phyloP scores from a whole-genome alignment of 2,888 invertebrate genomes.

The Papilio elwesi region DNA sequence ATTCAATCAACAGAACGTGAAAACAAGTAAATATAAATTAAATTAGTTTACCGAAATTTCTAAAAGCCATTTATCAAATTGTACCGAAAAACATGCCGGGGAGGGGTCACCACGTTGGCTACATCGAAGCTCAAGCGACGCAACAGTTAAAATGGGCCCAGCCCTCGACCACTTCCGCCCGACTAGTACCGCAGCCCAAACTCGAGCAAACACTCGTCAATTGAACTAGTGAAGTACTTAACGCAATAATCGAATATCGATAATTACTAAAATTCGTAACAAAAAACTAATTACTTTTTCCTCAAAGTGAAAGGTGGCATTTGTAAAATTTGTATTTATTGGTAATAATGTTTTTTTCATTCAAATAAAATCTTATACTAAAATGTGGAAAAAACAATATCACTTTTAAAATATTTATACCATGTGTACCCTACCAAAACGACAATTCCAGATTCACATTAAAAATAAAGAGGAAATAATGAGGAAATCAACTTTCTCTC shows the following conservation, averaged over 20 bases:
- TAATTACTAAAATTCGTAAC: slow-evolving; percentile 28
- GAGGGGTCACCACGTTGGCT: slow-evolving; percentile 18
- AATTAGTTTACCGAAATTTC: slow-evolving; percentile 23
- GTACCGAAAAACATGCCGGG: slow-evolving; percentile 5
- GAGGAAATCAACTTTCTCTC: slow-evolving; percentile 27
- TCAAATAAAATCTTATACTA: too few species aligned
- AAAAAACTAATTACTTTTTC: not conserved
- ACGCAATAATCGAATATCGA: slow-evolving; percentile 46
- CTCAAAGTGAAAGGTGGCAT: too few species aligned
- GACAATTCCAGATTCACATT: slow-evolving; percentile 1
- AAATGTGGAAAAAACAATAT: not conserved
- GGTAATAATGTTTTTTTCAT: too few species aligned
- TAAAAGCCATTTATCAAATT: slow-evolving; percentile 28
- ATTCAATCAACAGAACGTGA: slow-evolving; percentile 12
- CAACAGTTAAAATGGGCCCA: slow-evolving; percentile 79
- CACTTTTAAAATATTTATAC: not conserved
- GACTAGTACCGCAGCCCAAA: slow-evolving; percentile 71
- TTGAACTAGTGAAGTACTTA: slow-evolving; percentile 67
- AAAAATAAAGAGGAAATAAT: slow-evolving; percentile 28
- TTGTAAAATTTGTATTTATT: too few species aligned
- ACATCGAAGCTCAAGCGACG: slow-evolving; percentile 71
- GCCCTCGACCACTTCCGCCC: slow-evolving; percentile 78
- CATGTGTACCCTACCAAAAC: not conserved
- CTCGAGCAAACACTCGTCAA: slow-evolving; percentile 78
- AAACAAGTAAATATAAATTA: slow-evolving; percentile 18